Evolutionary conservation across 2,888 invertebrate genomes (phyloP).

Genomic region (Octonoba sinensis): DNA sequence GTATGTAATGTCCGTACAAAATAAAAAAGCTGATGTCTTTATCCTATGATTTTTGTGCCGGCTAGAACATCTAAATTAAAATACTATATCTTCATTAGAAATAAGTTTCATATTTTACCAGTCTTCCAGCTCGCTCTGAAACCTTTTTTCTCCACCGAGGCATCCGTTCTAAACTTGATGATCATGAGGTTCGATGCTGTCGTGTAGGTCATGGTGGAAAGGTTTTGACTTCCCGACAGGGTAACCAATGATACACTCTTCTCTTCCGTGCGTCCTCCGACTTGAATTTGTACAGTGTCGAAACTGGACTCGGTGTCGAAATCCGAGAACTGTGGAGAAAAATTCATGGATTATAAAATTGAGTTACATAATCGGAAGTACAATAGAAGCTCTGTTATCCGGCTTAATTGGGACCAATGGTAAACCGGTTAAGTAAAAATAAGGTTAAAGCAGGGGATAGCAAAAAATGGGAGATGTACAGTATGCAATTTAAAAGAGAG

Average conservation of each 20-base stretch:
- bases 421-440: too few relatives aligned
- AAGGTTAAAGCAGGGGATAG: too few relatives aligned
- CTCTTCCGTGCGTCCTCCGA: conserved; percentile 94
- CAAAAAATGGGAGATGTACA: too few relatives aligned
- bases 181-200: conserved; percentile 99
- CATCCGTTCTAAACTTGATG: conserved; percentile 95
- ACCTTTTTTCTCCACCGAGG: conserved; percentile 91
- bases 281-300: conserved; percentile 95
- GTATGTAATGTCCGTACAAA: too few relatives aligned
- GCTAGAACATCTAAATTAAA: too few relatives aligned
- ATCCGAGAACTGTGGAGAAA: conserved; percentile 75
- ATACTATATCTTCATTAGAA: too few relatives aligned
- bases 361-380: too few relatives aligned
- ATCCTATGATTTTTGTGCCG: too few relatives aligned
- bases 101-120: conserved; percentile 41
- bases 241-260: conserved; percentile 92
- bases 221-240: conserved; percentile 86
- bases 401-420: too few relatives aligned
- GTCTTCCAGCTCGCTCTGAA: conserved; percentile 75
- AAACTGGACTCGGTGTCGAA: conserved; percentile 97
- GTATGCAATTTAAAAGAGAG: too few relatives aligned
- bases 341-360: neutral
- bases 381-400: too few relatives aligned
- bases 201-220: conserved; percentile 86
- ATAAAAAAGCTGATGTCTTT: too few relatives aligned